Percentiles rank a stretch among this genome's conserved stretches.
Evolutionary conservation across 2,113 vertebrate species (phyloP).

Genomic region (Psilopogon haemacephalus): DNA sequence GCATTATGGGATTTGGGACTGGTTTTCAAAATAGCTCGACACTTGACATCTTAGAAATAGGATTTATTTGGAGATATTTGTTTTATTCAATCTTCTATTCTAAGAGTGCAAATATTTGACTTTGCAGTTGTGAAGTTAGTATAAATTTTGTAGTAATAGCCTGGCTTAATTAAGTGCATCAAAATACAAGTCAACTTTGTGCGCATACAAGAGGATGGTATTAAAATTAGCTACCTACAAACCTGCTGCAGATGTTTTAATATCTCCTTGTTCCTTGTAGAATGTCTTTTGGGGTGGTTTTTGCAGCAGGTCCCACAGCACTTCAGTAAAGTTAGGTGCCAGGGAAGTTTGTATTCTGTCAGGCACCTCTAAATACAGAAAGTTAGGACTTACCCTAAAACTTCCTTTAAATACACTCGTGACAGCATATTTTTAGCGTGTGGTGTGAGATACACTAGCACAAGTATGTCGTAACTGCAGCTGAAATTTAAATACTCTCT

Average conservation of each 20-base stretch:
- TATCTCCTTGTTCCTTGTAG: background rate
- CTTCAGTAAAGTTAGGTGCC: background rate
- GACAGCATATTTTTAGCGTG: no score
- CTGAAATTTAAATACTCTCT: background rate
- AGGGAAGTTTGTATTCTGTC: background rate
- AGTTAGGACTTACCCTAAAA: background rate
- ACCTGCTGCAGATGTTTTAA: background rate
- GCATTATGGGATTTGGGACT: background rate
- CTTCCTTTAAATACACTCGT: background rate
- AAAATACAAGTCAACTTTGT: background rate
- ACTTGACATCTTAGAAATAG: background rate
- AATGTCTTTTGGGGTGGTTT: background rate
- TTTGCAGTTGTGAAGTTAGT: background rate
- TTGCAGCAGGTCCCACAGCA: background rate
- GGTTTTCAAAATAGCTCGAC: background rate
- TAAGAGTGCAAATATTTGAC: slow-evolving; percentile 7
- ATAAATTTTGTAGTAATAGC: slow-evolving; percentile 5
- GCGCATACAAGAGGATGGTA: background rate
- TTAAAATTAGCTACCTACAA: background rate
- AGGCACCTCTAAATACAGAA: background rate
- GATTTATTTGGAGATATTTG: background rate
- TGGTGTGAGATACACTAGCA: background rate
- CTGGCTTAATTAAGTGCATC: slow-evolving; percentile 8
- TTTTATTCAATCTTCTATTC: background rate
- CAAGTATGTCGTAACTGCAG: background rate